A percentile compares a stretch with the other conserved stretches of the same genome.
Evolutionary conservation across 2,113 vertebrate genomes (phyloP).

Genomic region (Apistogramma diplotaenia): DNA sequence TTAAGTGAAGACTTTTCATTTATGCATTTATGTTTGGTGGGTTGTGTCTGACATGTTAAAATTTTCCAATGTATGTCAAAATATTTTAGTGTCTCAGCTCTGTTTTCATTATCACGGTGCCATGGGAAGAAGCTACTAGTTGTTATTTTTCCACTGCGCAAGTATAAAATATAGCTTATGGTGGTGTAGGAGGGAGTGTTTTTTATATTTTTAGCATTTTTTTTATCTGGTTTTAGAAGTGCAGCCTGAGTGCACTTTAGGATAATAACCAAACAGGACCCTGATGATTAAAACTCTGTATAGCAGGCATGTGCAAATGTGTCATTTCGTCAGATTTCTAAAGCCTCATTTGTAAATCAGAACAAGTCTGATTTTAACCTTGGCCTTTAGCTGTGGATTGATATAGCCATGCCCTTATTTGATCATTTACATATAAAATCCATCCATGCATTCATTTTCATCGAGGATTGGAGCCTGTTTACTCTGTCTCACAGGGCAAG

Average conservation of each 20-base stretch:
- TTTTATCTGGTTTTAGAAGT: neutral
- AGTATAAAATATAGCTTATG: neutral
- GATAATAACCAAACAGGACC: neutral
- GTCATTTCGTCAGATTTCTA: neutral
- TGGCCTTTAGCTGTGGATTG: neutral
- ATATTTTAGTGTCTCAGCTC: neutral
- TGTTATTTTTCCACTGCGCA: neutral
- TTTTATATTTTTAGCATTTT: neutral
- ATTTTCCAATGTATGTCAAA: neutral
- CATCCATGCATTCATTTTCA: neutral
- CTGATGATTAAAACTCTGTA: neutral
- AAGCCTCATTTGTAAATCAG: neutral
- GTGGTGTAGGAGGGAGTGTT: neutral
- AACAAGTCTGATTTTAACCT: neutral
- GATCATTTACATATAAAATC: neutral
- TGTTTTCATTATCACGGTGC: neutral
- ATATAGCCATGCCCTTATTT: neutral
- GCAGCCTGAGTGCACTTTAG: neutral
- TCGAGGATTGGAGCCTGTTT: neutral
- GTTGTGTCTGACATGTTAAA: neutral
- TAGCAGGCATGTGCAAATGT: neutral
- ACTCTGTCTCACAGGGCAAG: neutral
- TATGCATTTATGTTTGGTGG: slow-evolving; percentile 1
- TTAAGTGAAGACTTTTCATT: slow-evolving; percentile 1
- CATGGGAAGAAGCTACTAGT: neutral